These are phyloP conservation scores for Cynodonichthys magdalenae DNA, from an alignment of 2,797 vertebrate genomes.

Conservation along the genomic window DNA sequence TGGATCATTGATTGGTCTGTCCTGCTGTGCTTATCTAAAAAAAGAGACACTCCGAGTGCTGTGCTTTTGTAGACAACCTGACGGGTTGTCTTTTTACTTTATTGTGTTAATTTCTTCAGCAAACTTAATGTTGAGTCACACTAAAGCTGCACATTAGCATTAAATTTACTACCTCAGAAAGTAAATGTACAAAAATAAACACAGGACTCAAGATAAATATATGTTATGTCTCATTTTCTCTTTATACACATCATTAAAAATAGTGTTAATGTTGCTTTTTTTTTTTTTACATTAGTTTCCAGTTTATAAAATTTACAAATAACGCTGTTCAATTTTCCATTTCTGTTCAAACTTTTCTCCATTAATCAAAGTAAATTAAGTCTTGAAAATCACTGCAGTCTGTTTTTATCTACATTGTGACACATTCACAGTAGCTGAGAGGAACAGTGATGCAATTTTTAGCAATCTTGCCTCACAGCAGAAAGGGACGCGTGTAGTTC, in stretches of 20 bases:
- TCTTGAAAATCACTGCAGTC: too few species aligned
- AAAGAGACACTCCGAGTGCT: slow-evolving; percentile 33
- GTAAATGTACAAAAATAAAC: neutral
- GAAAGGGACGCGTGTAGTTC: too few species aligned
- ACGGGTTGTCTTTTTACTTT: slow-evolving; percentile 48
- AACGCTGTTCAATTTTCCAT: too few species aligned
- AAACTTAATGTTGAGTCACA: slow-evolving; percentile 24
- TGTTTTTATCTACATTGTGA: too few species aligned
- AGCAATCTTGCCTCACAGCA: neutral
- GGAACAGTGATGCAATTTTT: too few species aligned
- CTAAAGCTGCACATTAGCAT: slow-evolving; percentile 4
- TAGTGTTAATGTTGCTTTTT: neutral
- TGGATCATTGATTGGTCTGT: slow-evolving; percentile 48
- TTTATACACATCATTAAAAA: neutral
- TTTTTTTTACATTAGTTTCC: too few species aligned
- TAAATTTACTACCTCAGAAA: slow-evolving; percentile 10
- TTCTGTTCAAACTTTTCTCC: too few species aligned
- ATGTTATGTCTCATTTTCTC: neutral
- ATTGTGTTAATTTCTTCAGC: slow-evolving; percentile 31
- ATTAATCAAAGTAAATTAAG: too few species aligned
- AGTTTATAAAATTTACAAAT: too few species aligned
- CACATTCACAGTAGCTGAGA: too few species aligned
- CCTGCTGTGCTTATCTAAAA: slow-evolving; percentile 26
- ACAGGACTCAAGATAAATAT: neutral
- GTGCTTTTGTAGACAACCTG: slow-evolving; percentile 36